A percentile compares a stretch with the other conserved stretches of the same genome.
Evolutionary conservation across 2,797 vertebrate genomes (phyloP).

Genomic region (Pantherophis vulpinus): DNA sequence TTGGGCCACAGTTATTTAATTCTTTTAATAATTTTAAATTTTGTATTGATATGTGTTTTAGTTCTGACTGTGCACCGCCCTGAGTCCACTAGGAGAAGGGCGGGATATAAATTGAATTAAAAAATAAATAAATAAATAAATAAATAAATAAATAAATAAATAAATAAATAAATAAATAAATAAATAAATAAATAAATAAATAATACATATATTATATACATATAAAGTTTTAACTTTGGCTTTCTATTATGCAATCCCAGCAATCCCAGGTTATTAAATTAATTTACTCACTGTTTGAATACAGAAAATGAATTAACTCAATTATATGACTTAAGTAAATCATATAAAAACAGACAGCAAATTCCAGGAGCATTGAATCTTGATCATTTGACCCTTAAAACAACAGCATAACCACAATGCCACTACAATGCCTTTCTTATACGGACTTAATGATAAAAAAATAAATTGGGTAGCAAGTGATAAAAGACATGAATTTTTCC

Average conservation of each 20-base stretch:
- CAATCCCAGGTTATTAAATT: background rate
- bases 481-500: background rate
- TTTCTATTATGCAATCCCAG: background rate
- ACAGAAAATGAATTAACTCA: background rate
- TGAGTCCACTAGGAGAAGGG: too few species aligned
- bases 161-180: too few species aligned
- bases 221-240: background rate
- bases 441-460: background rate
- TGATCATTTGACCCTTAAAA: background rate
- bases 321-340: background rate
- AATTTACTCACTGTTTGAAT: background rate
- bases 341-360: background rate
- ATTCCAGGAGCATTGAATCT: background rate
- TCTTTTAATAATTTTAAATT: too few species aligned
- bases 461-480: background rate
- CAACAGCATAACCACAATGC: background rate
- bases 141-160: too few species aligned
- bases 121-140: too few species aligned
- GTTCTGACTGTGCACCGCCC: too few species aligned
- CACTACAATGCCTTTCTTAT: background rate
- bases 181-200: too few species aligned
- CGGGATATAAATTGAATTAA: too few species aligned
- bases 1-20: too few species aligned
- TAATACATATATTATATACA: too few species aligned
- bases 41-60: too few species aligned